Evolutionary conservation across 2,113 vertebrate species (phyloP), one percentile per base, ranked within the genome.

Genomic region (Chroicocephalus ridibundus): DNA sequence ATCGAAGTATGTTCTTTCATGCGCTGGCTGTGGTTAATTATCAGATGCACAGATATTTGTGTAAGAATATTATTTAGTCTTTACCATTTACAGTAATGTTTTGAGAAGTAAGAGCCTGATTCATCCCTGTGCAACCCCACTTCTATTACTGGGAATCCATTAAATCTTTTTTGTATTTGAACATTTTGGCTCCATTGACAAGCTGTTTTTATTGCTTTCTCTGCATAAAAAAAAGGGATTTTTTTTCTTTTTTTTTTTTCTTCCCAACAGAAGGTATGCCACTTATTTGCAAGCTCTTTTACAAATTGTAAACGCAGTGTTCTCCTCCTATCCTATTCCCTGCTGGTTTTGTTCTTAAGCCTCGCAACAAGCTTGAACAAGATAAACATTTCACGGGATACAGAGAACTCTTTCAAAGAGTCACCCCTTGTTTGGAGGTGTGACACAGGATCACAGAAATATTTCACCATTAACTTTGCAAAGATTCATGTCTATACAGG

Each of bases 31-130:
- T 81, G 49, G 81, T 89, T 92, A 94, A 93, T 97, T 94, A 95
- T 94, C 72, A 96, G 93, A 94, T 85, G 40, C 42, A 68, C 57
- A 86, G 91, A 91, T 95, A 82, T 87, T 93, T 91, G 36, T 49
- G 74, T 58, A 65, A 87, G 92, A 87, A 82, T 75, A 95, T 87
- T 93, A 84, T 95, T 94, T 92, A 84, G 77, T 92, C 77, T 91
- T 96, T 96, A 89, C 94, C 96, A 97, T 97, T 96, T 96, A 97
- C 91, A 96, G 96, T 94, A 97, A 95, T 97, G 96, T 96, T 95
- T 95, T 91, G 74, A 94, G 88, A 89, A 91, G 80, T 46, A 40
- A 88, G 25, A 89, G 62, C 15, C 85, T 96, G 90, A 88, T 95
- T 96, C n/a, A 95, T 70, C 38, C 47, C 49, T 46, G 20, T 76